A percentile compares a stretch with the other conserved stretches of the same genome.
Conservation (phyloP, 2,113 vertebrate genomes). For the Sinocyclocheilus anshuiensis region DNA sequence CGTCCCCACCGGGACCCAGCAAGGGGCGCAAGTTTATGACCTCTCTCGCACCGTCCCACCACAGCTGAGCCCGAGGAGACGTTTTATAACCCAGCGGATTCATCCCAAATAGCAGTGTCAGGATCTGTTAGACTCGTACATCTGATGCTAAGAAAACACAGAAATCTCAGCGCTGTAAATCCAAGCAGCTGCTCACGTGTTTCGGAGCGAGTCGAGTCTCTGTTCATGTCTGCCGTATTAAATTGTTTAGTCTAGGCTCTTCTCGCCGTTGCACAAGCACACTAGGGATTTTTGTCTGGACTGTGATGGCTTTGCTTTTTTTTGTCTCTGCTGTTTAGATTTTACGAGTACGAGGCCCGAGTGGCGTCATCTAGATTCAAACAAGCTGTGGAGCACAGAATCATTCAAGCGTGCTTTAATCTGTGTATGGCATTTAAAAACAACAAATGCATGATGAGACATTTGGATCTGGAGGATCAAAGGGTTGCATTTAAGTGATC, state of each 20-base stretch:
- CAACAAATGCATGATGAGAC: background rate
- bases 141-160: conserved; percentile 51
- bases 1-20: conserved; percentile 45
- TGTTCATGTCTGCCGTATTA: conserved; percentile 59
- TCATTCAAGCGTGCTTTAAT: background rate
- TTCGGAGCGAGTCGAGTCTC: conserved; percentile 41
- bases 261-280: background rate
- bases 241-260: conserved; percentile 73
- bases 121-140: conserved; percentile 57
- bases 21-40: conserved; percentile 51
- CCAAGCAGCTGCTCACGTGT: conserved; percentile 51
- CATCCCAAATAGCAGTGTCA: conserved; percentile 68
- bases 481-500: background rate
- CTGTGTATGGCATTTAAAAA: background rate
- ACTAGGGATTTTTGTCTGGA: background rate
- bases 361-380: conserved; percentile 54
- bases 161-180: conserved; percentile 33
- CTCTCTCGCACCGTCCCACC: conserved; percentile 48
- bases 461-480: background rate
- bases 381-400: background rate
- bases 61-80: background rate
- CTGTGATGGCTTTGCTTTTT: conserved; percentile 5
- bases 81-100: conserved; percentile 35
- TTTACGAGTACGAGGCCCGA: conserved; percentile 33
- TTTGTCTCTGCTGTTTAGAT: conserved; percentile 46